Percentiles rank a stretch among this genome's conserved stretches.
Conservation (phyloP, 2,113 vertebrate species). For the Saccopteryx leptura region DNA sequence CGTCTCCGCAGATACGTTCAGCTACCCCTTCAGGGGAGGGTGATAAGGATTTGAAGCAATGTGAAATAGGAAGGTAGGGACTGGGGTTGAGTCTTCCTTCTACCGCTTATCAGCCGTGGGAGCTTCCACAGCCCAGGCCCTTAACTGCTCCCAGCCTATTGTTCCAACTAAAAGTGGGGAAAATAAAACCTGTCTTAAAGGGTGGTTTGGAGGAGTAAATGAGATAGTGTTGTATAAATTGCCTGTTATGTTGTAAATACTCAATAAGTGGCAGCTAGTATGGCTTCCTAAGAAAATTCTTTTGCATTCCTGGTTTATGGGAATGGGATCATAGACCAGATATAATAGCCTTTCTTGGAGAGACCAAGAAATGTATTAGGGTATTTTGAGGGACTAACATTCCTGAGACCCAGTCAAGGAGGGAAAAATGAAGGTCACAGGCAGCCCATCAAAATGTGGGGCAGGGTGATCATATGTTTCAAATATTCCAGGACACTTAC, state of each 20-base stretch:
- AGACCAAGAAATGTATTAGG: neutral
- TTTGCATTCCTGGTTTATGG: conserved; percentile 18
- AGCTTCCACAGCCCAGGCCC: neutral
- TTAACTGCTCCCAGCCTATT: neutral
- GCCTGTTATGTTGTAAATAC: conserved; percentile 4
- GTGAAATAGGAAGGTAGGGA: neutral
- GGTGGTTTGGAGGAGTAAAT: neutral
- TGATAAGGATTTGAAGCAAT: neutral
- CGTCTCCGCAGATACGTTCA: conserved; percentile 18
- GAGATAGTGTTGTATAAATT: neutral
- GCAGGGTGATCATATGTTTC: neutral
- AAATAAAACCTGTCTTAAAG: neutral
- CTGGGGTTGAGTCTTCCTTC: neutral
- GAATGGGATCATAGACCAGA: neutral
- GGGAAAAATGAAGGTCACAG: neutral
- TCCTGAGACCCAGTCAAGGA: neutral
- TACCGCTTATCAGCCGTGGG: neutral
- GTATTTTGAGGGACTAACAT: neutral
- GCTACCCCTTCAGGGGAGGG: neutral
- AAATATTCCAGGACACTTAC: neutral
- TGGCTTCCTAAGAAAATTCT: conserved; percentile 12
- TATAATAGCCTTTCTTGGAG: neutral
- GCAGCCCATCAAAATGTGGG: neutral
- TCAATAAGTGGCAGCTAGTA: neutral
- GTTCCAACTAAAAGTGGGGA: neutral